Conservation (phyloP, 2,113 vertebrate species). For the Anguilla rostrata region DNA sequence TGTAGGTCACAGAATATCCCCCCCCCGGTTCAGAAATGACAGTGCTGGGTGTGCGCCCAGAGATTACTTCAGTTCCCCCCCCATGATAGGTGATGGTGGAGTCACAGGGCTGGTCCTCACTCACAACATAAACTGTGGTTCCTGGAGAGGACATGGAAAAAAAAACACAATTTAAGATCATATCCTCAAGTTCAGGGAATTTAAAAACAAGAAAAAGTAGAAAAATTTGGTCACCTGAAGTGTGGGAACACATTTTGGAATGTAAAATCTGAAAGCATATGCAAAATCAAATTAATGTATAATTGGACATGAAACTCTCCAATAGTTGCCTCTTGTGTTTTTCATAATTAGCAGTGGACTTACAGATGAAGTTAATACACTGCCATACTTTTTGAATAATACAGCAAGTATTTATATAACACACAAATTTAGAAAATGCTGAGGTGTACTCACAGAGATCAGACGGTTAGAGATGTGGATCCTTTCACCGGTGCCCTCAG, state of each 20-base stretch:
- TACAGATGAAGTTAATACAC: background rate
- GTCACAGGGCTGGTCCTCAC: background rate
- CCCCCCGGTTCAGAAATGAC: too few species aligned
- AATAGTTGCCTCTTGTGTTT: background rate
- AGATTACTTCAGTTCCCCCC: too few species aligned
- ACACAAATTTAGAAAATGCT: background rate
- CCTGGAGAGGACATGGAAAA: background rate
- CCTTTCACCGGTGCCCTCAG: background rate
- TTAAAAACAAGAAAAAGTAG: background rate
- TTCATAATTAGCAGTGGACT: background rate
- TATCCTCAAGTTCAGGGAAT: background rate
- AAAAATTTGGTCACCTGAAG: background rate
- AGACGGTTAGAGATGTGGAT: background rate
- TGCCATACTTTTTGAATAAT: background rate
- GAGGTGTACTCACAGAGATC: background rate
- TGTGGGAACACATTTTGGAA: background rate
- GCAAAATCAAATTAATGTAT: background rate
- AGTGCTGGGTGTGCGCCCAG: too few species aligned
- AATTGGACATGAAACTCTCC: background rate
- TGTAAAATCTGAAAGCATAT: background rate
- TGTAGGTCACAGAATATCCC: background rate
- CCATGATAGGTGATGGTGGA: too few species aligned
- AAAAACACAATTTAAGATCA: background rate
- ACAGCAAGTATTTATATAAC: too few species aligned
- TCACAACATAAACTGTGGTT: conserved; percentile 9